Conservation (phyloP, 2,888 invertebrate species). For the Pheosia gnoma region DNA sequence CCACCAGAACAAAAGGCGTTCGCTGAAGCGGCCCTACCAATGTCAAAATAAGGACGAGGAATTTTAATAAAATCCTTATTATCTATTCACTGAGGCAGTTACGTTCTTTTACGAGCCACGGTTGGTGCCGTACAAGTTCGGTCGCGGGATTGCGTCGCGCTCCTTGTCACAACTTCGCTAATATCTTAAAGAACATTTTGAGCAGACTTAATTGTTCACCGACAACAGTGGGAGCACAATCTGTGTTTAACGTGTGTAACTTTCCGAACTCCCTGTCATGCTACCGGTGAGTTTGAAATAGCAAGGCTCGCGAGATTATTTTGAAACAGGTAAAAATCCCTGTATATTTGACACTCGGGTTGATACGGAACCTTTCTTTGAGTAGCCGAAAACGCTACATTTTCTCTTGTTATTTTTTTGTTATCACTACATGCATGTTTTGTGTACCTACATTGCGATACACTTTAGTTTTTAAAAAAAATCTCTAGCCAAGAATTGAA, state of each 20-base stretch:
- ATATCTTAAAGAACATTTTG: constrained; percentile 64
- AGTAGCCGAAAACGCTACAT: too few relatives aligned
- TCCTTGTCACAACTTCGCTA: constrained; percentile 64
- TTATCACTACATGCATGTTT: too few relatives aligned
- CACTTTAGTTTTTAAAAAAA: too few relatives aligned
- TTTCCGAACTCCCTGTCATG: constrained; percentile 28
- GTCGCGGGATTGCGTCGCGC: constrained; percentile 56
- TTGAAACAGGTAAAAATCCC: too few relatives aligned
- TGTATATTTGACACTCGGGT: too few relatives aligned
- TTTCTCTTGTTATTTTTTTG: too few relatives aligned
- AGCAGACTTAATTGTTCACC: constrained; percentile 57
- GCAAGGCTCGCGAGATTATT: too few relatives aligned
- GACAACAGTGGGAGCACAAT: constrained; percentile 46
- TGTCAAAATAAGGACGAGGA: constrained; percentile 77
- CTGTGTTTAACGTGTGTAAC: constrained; percentile 34
- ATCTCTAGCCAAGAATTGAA: too few relatives aligned
- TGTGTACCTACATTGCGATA: too few relatives aligned
- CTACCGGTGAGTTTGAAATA: constrained; percentile 16
- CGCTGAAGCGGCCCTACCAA: constrained; percentile 56
- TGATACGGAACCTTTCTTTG: too few relatives aligned
- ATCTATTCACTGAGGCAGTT: constrained; percentile 78
- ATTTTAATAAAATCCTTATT: constrained; percentile 83
- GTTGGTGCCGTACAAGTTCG: constrained; percentile 61
- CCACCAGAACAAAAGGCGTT: constrained; percentile 68
- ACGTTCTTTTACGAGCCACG: constrained; percentile 75